Percentiles rank a stretch among this genome's conserved stretches.
Evolutionary conservation across 2,113 vertebrate genomes (phyloP).

Genomic region (Bufo bufo): DNA sequence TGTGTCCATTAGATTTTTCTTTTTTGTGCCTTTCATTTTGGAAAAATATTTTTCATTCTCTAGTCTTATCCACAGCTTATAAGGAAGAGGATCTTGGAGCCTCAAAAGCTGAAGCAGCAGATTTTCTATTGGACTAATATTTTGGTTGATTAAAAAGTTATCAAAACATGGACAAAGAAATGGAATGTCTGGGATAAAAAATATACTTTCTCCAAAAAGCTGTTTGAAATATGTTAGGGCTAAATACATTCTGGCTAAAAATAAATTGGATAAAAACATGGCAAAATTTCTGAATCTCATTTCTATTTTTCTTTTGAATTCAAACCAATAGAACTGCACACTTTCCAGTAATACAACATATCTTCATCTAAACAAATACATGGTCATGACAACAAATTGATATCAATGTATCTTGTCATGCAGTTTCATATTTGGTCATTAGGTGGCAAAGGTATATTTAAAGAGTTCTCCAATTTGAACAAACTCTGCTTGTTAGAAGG

Average conservation of each 20-base stretch:
- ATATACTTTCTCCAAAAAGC: background rate
- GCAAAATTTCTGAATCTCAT: background rate
- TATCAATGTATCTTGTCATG: background rate
- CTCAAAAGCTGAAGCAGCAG: constrained; percentile 42
- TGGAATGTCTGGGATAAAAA: constrained; percentile 13
- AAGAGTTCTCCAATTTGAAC: no score
- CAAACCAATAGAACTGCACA: background rate
- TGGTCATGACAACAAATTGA: background rate
- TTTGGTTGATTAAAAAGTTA: constrained; percentile 35
- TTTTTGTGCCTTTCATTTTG: constrained; percentile 28
- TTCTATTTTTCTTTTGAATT: background rate
- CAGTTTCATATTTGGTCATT: background rate
- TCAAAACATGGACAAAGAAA: constrained; percentile 11
- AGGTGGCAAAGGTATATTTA: no score
- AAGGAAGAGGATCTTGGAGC: constrained; percentile 23
- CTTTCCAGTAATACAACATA: background rate
- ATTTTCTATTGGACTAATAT: constrained; percentile 31
- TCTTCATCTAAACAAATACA: background rate
- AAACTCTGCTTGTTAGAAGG: no score
- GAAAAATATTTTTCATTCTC: constrained; percentile 46
- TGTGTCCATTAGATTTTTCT: constrained; percentile 9
- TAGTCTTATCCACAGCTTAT: constrained; percentile 25
- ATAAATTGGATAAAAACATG: background rate
- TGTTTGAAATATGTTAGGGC: background rate
- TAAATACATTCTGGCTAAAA: background rate